Base-by-base conservation (phyloP, 1,140 invertebrate species). In the Charaxes varanes region DNA sequence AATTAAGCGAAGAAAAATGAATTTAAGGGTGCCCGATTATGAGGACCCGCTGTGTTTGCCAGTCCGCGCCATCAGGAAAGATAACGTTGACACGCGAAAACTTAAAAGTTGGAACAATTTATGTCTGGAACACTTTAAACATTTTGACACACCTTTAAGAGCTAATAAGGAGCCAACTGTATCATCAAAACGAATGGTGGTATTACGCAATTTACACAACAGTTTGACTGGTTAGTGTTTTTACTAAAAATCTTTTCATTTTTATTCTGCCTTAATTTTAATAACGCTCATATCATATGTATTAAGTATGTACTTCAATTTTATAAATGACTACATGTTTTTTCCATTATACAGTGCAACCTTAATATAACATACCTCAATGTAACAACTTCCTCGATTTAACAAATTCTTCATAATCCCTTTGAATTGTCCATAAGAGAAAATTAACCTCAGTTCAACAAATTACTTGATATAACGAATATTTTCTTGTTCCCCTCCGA, bases 11-110 rank as follows among this genome's bases (percentile, higher is more conserved):
- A 32, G 18, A 30, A 35, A 31, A 5, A 17, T 47, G 11, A 21
- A 60, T 49, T 69, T 76, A 15, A 41, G 49, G 8, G 67, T 82
- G 10, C 77, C 77, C 0, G 73, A 82, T 42, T 79, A 68, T 31
- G 69, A 72, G 7, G 78, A 82, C 41, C 78, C 78, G 0, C 23
- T 79, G 17, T 82, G 78, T 37, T 38, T 82, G 27, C 78, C 74
- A 0, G 78, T 79, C 0, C 61, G 64, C 22, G 62, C 68, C 2
- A 23, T 77, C 6, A 49, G 49, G 2, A 57, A 56, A 12, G 59
- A 69, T 14, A 51, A 53, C 0, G 46, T 10, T 40, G 65, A 73
- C 11, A 6, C 23, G 1, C 61, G 48, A 1, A 69, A 61, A 24
- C 32, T 82, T 3, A 60, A 37, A 23, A 62, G 53, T 23, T 82